Conservation (phyloP, 2,113 vertebrate species). For the Rafetus swinhoei region DNA sequence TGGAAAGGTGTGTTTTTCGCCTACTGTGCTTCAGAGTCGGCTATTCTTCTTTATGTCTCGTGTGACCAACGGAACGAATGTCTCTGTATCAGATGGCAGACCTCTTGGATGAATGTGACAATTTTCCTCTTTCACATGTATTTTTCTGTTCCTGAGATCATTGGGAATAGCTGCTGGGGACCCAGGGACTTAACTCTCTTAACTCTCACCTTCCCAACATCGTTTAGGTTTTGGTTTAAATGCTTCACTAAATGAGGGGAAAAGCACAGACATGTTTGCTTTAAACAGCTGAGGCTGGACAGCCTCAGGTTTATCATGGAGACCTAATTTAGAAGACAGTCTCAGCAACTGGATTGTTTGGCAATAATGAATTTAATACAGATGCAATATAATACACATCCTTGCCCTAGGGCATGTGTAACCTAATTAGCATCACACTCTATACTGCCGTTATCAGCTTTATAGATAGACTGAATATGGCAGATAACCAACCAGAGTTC, state of each 20-base stretch:
- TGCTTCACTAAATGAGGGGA: background rate
- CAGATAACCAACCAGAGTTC: background rate
- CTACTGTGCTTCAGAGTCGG: background rate
- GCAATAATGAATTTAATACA: background rate
- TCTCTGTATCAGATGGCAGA: background rate
- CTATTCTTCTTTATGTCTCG: background rate
- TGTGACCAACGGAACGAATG: background rate
- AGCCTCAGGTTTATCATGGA: background rate
- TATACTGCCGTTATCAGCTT: background rate
- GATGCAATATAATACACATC: rapidly evolving
- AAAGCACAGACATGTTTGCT: background rate
- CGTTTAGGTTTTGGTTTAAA: background rate
- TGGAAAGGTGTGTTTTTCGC: background rate
- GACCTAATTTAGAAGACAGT: background rate
- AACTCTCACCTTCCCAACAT: background rate
- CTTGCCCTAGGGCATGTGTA: background rate
- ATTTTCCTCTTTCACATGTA: background rate
- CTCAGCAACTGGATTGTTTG: background rate
- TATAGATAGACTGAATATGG: background rate
- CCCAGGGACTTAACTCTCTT: background rate
- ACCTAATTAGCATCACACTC: background rate
- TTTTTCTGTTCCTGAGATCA: background rate
- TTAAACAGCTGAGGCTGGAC: background rate
- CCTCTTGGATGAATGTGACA: background rate
- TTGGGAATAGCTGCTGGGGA: background rate